A percentile compares a stretch with the other conserved stretches of the same genome.
These are phyloP conservation scores for Masnerella sp. DNA, from an alignment of 2,888 invertebrate species.

Conservation along the genomic window DNA sequence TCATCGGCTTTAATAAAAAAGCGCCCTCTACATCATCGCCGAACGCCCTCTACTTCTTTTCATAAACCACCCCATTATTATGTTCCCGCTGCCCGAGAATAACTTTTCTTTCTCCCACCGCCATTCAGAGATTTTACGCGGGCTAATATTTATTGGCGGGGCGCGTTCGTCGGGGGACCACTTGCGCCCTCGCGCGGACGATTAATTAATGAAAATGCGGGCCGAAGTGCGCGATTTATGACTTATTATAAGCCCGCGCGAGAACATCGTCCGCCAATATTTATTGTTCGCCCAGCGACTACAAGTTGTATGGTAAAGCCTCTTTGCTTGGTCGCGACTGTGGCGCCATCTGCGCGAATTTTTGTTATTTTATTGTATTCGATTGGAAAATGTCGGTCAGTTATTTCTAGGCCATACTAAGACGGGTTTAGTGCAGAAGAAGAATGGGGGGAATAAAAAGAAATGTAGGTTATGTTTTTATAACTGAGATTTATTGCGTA, in stretches of 20 bases:
- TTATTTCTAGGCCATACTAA: neutral
- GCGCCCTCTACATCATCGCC: neutral
- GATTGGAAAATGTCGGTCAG: conserved; percentile 6
- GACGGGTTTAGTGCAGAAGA: no score
- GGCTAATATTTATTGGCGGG: conserved; percentile 38
- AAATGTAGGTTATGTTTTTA: no score
- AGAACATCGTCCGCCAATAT: conserved; percentile 38
- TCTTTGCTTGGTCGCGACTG: conserved; percentile 17
- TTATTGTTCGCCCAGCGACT: conserved; percentile 45
- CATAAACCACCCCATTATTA: conserved; percentile 10
- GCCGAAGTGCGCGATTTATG: conserved; percentile 52
- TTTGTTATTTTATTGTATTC: no score
- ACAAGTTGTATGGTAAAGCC: conserved; percentile 34
- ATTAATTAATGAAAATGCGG: conserved; percentile 57
- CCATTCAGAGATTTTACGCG: conserved; percentile 17
- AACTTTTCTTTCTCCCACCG: conserved; percentile 10
- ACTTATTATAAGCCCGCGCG: conserved; percentile 38
- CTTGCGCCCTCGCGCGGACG: conserved; percentile 48
- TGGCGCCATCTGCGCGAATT: no score
- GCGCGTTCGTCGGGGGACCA: conserved; percentile 39
- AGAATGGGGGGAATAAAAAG: no score
- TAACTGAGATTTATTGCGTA: no score
- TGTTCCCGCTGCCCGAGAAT: conserved; percentile 11
- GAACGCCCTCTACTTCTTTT: conserved; percentile 2
- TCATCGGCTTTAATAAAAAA: neutral